Evolutionary conservation across 92 coral and sea anemone species (phyloP), one percentile per base, ranked within the genome.

Genomic region (Bergia puertoricense): DNA sequence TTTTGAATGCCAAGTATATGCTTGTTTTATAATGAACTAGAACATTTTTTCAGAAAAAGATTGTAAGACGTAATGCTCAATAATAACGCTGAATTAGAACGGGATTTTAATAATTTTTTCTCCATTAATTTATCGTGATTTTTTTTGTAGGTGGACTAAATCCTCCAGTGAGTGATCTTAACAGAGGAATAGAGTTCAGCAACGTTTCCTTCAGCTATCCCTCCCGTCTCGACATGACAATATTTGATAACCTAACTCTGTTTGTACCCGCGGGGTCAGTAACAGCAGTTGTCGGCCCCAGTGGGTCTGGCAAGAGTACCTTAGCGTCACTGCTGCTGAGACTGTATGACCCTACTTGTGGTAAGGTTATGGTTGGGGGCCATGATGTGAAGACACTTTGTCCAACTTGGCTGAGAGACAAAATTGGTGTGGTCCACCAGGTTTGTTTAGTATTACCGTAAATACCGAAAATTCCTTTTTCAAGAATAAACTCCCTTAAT

Each of bases 241-340:
- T 97, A 59, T 97, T 97, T 89, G 79, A 79, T 20, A 92, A 92
- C 80, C 86, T 97, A 0, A 88, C 92, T 68, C 96, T 97, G 71
- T 88, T 75, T 2, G 92, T 95, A 8, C 98, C 95, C 7, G 95
- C 97, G 0, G 98, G 98, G 75, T 91, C 96, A 13, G 93, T 97
- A 62, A 97, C 99, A 41, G 99, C 99, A 0, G 96, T 97, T 14
- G 99, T 97, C 56, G 99, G 99, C 14, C 98, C 98, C 40, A 97
- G 99, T 86, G 99, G 99, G 37, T 97, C 99, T 57, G 99, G 99
- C 14, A 97, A 97, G 91, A 97, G 99, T 45, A 95, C 98, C 14
- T 92, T 97, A n/a, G 93, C 98, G 5, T 82, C 96, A 44, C 89
- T 97, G 74, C 89, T 97, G 50, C 86, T 97, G 41, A 94, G 99